These are phyloP conservation scores for Danio jaintianensis DNA, from an alignment of 2,797 vertebrate species.

Conservation along the genomic window DNA sequence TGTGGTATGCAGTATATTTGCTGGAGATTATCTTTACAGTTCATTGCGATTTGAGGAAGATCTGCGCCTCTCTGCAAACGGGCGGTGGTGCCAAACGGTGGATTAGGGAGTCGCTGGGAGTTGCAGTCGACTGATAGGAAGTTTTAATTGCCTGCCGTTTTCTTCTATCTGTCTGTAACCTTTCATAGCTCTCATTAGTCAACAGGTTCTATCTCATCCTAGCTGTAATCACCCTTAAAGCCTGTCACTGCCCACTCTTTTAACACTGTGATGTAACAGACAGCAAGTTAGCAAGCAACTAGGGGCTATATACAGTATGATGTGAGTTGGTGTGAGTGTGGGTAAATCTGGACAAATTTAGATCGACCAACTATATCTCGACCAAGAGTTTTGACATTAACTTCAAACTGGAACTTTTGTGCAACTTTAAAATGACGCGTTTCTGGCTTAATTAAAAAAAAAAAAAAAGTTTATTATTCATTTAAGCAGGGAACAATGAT, in stretches of 20 bases:
- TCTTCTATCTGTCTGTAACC: slow-evolving; percentile 49
- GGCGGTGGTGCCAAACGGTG: not conserved
- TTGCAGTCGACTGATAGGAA: slow-evolving; percentile 21
- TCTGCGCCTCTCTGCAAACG: slow-evolving; percentile 17
- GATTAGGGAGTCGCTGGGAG: slow-evolving; percentile 46
- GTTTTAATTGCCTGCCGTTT: slow-evolving; percentile 58
- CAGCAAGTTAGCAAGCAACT: slow-evolving; percentile 57
- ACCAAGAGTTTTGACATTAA: not conserved
- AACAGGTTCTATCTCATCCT: slow-evolving; percentile 50
- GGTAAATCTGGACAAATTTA: not conserved
- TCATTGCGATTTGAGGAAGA: slow-evolving; percentile 16
- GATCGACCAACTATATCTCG: not conserved
- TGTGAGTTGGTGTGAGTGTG: not conserved
- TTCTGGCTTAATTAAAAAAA: not conserved
- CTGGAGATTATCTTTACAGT: slow-evolving; percentile 15
- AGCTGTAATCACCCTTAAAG: slow-evolving; percentile 39
- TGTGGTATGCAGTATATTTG: slow-evolving; percentile 9
- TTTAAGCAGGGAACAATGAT: too few species aligned
- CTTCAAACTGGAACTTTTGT: too few species aligned
- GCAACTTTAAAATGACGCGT: not conserved
- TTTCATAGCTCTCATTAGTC: slow-evolving; percentile 59
- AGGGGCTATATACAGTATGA: not conserved
- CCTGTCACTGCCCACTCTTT: slow-evolving; percentile 59
- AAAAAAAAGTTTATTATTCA: too few species aligned
- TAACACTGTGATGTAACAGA: slow-evolving; percentile 73